Conservation (phyloP, 2,888 invertebrate species). For the Labia minor region DNA sequence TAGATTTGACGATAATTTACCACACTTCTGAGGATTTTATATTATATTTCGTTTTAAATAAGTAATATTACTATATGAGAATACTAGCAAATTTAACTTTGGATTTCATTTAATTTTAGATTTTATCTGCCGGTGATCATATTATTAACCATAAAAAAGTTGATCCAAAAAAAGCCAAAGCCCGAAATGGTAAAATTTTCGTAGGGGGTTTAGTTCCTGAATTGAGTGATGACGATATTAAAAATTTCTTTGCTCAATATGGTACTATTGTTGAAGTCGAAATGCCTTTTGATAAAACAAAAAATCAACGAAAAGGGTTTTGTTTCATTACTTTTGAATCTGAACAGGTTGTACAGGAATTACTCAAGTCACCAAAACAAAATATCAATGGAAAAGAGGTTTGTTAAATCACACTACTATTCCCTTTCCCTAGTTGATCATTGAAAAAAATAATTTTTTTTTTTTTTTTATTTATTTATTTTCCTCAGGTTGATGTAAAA, state of each 20-base stretch:
- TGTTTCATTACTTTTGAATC: slow-evolving; percentile 97
- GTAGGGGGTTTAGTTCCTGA: slow-evolving; percentile 90
- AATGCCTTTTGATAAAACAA: slow-evolving; percentile 94
- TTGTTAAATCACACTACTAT: slow-evolving; percentile 29
- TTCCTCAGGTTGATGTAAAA: slow-evolving; percentile 74
- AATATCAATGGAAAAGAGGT: slow-evolving; percentile 88
- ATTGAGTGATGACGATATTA: slow-evolving; percentile 87
- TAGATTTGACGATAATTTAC: neutral
- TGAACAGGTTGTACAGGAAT: slow-evolving; percentile 84
- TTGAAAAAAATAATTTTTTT: neutral
- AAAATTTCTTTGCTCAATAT: slow-evolving; percentile 81
- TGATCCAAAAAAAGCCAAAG: slow-evolving; percentile 92
- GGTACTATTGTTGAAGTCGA: slow-evolving; percentile 90
- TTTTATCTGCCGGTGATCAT: slow-evolving; percentile 73
- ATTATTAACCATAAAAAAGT: slow-evolving; percentile 91
- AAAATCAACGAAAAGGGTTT: slow-evolving; percentile 93
- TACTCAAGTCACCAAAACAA: slow-evolving; percentile 84
- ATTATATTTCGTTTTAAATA: neutral
- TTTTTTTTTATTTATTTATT: slow-evolving; percentile 17
- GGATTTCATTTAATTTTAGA: slow-evolving; percentile 33
- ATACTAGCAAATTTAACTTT: slow-evolving; percentile 18
- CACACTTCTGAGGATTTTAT: neutral
- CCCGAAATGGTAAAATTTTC: slow-evolving; percentile 90
- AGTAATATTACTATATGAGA: neutral
- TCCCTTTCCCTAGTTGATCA: no score